Evolutionary conservation across 2,797 vertebrate genomes (phyloP).

Genomic region (Gymnothorax javanicus): DNA sequence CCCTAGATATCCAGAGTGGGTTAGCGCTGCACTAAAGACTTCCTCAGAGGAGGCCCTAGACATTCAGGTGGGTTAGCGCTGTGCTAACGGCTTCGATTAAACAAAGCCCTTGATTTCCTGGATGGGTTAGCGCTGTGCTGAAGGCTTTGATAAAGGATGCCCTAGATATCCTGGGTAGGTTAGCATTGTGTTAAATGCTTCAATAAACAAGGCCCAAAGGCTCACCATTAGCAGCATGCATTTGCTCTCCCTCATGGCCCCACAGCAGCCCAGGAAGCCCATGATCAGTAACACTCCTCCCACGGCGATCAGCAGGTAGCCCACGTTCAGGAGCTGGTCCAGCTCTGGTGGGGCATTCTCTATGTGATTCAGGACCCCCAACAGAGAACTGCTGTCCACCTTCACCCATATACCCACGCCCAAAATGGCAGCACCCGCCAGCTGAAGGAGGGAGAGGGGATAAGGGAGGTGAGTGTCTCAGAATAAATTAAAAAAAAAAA

Average conservation of each 20-base stretch:
- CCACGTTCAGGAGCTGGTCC: constrained; percentile 59
- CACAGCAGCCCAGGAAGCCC: constrained; percentile 82
- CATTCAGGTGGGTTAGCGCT: too few species aligned
- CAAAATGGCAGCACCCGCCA: constrained; percentile 71
- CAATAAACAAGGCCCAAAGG: background rate
- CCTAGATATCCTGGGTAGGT: too few species aligned
- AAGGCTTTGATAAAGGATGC: too few species aligned
- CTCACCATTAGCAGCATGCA: constrained; percentile 80
- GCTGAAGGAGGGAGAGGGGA: constrained; percentile 53
- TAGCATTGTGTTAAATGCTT: background rate
- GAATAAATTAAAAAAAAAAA: background rate
- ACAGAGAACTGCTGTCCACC: constrained; percentile 73
- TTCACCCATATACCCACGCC: constrained; percentile 77
- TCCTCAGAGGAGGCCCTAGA: too few species aligned
- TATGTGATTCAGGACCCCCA: constrained; percentile 56
- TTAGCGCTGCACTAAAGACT: too few species aligned
- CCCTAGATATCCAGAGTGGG: too few species aligned
- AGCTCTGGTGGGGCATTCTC: constrained; percentile 38
- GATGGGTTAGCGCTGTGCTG: too few species aligned
- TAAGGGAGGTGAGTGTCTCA: background rate
- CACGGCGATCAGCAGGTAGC: constrained; percentile 74
- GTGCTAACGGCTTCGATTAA: too few species aligned
- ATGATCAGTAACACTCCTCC: constrained; percentile 71
- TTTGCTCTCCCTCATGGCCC: constrained; percentile 75
- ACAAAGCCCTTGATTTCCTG: too few species aligned